These are phyloP conservation scores for Acanthisitta chloris DNA, from an alignment of 2,113 vertebrate genomes.

Conservation along the genomic window DNA sequence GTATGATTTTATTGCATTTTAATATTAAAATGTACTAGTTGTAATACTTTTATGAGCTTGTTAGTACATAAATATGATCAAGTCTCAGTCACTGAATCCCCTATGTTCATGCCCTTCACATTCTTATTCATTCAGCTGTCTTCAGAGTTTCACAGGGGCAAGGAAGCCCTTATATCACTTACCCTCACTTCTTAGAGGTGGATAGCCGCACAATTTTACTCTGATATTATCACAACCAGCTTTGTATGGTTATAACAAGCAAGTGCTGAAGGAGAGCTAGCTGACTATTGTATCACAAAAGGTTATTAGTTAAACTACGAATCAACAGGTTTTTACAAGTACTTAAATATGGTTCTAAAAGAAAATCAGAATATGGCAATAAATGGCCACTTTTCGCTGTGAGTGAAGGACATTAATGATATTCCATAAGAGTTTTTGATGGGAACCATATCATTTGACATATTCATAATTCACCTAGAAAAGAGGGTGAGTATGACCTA, in stretches of 20 bases:
- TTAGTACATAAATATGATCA: slow-evolving; percentile 39
- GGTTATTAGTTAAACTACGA: neutral
- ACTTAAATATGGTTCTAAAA: neutral
- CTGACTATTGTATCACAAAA: neutral
- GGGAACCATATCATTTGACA: neutral
- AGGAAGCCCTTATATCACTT: neutral
- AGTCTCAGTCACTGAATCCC: neutral
- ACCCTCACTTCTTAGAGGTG: neutral
- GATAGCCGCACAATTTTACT: neutral
- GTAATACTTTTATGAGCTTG: slow-evolving; percentile 26
- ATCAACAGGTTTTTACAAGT: neutral
- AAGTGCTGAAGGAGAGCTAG: neutral
- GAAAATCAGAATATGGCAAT: neutral
- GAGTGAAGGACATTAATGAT: neutral
- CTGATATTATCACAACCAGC: neutral
- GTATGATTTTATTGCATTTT: slow-evolving; percentile 35
- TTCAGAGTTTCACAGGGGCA: neutral
- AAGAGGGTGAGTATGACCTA: neutral
- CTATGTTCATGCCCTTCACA: neutral
- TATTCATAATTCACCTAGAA: neutral
- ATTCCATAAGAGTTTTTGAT: neutral
- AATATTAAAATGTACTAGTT: slow-evolving; percentile 50
- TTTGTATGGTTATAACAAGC: neutral
- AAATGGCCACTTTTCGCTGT: neutral
- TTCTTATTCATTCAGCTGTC: neutral